A percentile compares a stretch with the other conserved stretches of the same genome.
Conservation (phyloP, 1,140 invertebrate genomes). For the Ctenoplectra terminalis region DNA sequence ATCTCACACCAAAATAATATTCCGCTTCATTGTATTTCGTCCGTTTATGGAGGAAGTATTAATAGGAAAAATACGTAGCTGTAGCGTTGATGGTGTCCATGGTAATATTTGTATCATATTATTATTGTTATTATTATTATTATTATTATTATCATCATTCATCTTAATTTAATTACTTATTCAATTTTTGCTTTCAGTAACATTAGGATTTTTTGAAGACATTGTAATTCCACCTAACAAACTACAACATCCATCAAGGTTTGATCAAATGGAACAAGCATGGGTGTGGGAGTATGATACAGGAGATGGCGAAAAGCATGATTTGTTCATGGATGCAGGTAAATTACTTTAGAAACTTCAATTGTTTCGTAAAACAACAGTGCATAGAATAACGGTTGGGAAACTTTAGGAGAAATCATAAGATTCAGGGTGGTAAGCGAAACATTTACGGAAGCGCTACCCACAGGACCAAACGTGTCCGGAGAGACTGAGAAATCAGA, state of each 20-base stretch:
- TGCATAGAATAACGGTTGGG: background rate
- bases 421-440: conserved; percentile 95
- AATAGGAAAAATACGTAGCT: conserved; percentile 95
- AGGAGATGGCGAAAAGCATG: conserved; percentile 92
- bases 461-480: conserved; percentile 85
- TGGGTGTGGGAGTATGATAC: conserved; percentile 98
- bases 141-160: background rate
- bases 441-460: conserved; percentile 94
- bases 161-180: background rate
- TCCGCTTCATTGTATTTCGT: conserved; percentile 96
- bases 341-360: conserved; percentile 33
- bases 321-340: conserved; percentile 94
- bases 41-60: conserved; percentile 97
- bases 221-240: conserved; percentile 94
- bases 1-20: conserved; percentile 95
- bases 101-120: conserved; percentile 83
- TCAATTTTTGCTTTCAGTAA: conserved; percentile 85
- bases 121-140: background rate
- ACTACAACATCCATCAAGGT: conserved; percentile 94
- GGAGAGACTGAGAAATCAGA: conserved; percentile 83
- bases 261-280: conserved; percentile 96
- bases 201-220: conserved; percentile 97
- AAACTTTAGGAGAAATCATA: conserved; percentile 90
- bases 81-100: conserved; percentile 95
- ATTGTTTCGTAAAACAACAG: background rate